Base-by-base conservation (phyloP, 2,888 invertebrate genomes). In the Hipparchia sbordonii region DNA sequence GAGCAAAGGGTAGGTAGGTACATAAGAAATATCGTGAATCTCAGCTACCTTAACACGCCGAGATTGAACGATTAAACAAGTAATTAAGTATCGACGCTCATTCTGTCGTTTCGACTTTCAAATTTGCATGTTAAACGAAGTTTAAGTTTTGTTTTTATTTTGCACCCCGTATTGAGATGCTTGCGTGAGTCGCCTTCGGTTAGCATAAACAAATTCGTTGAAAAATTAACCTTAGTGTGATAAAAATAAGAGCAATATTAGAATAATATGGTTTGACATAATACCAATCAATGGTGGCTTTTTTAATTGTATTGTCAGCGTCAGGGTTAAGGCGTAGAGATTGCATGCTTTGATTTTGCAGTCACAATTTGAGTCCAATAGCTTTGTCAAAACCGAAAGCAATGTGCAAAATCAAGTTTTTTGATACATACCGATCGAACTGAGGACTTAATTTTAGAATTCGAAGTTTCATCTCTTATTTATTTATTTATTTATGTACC, bases 61-160 rank as follows among this genome's bases (percentile, higher is more conserved):
- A 91, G 92, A 93, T 93, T 91, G 90, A 91, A 88, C 89, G 93
- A 93, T 93, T 93, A 93, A 91, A 87, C 81, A 85, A 90, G 92
- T 93, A 93, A 93, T 93, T 93, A 93, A 93, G 92, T 92, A 93
- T 93, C 89, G 89, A 90, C 91, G 90, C 88, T 90, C 90, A 91
- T 92, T 91, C 91, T 90, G 92, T 93, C 91, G 87, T 85, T 87
- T 89, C 82, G 86, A 89, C 90, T 93, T 87, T 93, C 91, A 93
- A 93, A 93, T 93, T 93, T 93, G 93, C 93, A 93, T 93, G 93
- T 93, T 93, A 93, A 93, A 93, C 93, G 93, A 93, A 93, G 91
- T 90, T 90, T 88, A 86, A 84, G 83, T 87, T 91, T 87, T 84
- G 83, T 89, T 90, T 91, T 93, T 89, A 88, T 92, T 92, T 90